These are phyloP conservation scores for Oligia strigilis DNA, from an alignment of 2,888 invertebrate genomes.

Conservation along the genomic window DNA sequence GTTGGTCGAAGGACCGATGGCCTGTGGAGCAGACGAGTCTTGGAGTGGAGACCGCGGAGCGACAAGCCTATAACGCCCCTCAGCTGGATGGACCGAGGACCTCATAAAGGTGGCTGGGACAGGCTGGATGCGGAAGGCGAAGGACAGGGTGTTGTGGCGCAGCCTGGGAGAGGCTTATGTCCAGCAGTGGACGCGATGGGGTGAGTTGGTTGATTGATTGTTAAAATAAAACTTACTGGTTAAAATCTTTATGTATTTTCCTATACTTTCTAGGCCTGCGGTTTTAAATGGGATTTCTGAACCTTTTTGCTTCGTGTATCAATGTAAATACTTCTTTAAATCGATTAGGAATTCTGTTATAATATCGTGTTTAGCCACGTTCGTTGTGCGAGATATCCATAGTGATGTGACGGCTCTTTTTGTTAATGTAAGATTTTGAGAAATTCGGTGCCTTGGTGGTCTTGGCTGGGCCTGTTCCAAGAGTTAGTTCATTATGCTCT, in stretches of 20 bases:
- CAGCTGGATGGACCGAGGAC: too few species aligned
- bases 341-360: conserved; percentile 62
- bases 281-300: background rate
- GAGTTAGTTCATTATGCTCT: background rate
- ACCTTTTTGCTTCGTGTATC: background rate
- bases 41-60: too few species aligned
- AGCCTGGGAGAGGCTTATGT: background rate
- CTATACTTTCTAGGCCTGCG: background rate
- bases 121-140: background rate
- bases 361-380: conserved; percentile 63
- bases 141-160: background rate
- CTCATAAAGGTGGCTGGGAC: too few species aligned
- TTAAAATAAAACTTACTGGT: too few species aligned
- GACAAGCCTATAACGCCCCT: too few species aligned
- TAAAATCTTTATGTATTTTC: background rate
- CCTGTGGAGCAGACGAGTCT: too few species aligned
- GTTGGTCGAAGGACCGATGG: too few species aligned
- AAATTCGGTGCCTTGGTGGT: conserved; percentile 24
- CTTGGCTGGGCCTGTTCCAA: conserved; percentile 5
- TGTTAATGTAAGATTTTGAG: conserved; percentile 10
- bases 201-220: background rate
- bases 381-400: conserved; percentile 43
- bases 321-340: conserved; percentile 51
- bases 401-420: conserved; percentile 50
- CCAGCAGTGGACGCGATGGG: background rate